Conservation (phyloP, 2,113 vertebrate species). For the Artemisiospiza belli region DNA sequence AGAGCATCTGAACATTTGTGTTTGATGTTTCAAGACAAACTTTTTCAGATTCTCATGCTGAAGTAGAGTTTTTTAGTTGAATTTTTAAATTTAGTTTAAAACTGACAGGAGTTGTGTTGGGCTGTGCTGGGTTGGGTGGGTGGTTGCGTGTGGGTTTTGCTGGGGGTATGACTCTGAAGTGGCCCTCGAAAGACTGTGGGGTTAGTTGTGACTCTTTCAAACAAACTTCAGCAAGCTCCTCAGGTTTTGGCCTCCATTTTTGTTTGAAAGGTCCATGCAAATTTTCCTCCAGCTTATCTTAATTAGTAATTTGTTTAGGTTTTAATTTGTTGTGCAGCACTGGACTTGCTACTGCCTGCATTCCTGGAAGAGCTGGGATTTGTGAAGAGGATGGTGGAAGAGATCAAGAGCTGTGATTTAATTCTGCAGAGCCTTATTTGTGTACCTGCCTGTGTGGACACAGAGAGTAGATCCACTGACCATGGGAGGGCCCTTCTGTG, state of each 20-base stretch:
- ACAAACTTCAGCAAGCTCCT: not conserved
- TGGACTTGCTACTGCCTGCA: not conserved
- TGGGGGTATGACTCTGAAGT: not conserved
- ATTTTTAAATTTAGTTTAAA: not conserved
- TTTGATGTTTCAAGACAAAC: not conserved
- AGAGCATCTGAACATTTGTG: not conserved
- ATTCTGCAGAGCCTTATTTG: accelerated
- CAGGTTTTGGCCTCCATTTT: accelerated
- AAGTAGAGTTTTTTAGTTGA: not conserved
- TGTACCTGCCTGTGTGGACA: not conserved
- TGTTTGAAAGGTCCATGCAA: not conserved
- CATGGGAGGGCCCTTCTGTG: not conserved
- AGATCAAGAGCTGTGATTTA: not conserved
- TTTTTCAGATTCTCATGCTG: not conserved
- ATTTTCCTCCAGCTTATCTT: not conserved
- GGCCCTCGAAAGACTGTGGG: not conserved
- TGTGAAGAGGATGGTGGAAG: not conserved
- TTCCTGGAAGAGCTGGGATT: not conserved
- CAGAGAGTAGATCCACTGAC: not conserved
- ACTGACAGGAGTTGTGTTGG: not conserved
- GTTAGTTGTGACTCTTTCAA: not conserved
- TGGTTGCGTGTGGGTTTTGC: not conserved
- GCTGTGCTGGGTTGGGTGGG: not conserved
- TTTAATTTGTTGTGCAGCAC: not conserved
- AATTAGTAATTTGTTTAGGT: not conserved